Evolutionary conservation across 2,888 invertebrate species (phyloP).

Genomic region (Epirrita christyi): DNA sequence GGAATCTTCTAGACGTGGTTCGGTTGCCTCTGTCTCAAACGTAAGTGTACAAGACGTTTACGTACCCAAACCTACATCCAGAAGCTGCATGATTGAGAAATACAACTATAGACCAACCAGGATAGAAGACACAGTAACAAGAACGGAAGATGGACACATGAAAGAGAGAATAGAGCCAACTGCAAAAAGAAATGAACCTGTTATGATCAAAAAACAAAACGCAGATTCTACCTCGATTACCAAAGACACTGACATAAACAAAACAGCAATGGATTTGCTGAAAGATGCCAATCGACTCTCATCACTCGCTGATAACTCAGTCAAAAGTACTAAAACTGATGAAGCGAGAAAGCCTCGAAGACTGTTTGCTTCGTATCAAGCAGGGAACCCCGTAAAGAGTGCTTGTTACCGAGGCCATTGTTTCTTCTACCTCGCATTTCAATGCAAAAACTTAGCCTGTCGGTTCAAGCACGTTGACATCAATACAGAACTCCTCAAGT

Average conservation of each 20-base stretch:
- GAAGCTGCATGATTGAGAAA: not conserved
- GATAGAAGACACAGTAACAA: not conserved
- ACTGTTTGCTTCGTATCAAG: conserved; percentile 11
- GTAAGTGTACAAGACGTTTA: conserved; percentile 6
- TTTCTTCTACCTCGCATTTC: conserved; percentile 52
- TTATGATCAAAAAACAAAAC: conserved; percentile 13
- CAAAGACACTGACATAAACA: not conserved
- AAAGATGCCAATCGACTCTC: not conserved
- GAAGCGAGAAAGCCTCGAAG: not conserved
- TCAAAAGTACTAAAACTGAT: not conserved
- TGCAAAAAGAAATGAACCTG: conserved; percentile 2
- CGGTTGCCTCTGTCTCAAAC: not conserved
- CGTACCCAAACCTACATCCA: not conserved
- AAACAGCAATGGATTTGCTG: not conserved
- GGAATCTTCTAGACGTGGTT: conserved; percentile 49
- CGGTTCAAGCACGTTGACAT: conserved; percentile 50
- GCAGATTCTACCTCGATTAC: conserved; percentile 33
- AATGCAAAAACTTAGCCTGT: conserved; percentile 55
- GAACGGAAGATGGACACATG: not conserved
- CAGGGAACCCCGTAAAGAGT: conserved; percentile 37
- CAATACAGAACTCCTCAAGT: conserved; percentile 28
- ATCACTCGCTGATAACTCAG: not conserved
- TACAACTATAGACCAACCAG: conserved; percentile 19
- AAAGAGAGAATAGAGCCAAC: not conserved
- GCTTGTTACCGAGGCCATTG: conserved; percentile 55